Evolutionary conservation across 2,888 invertebrate genomes (phyloP).

Genomic region (Macrosiphum euphorbiae): DNA sequence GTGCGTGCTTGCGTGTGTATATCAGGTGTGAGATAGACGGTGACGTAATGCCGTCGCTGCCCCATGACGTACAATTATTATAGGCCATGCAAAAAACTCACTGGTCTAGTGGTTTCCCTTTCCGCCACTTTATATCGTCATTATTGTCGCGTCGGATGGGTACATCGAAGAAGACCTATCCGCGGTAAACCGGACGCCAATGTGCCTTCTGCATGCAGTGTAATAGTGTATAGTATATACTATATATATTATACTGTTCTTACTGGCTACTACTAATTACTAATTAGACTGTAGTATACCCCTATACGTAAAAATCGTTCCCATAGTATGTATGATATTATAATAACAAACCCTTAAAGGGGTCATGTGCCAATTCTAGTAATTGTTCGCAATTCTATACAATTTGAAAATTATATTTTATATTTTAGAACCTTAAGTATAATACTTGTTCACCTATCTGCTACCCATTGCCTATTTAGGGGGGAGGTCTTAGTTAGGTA

Average conservation of each 20-base stretch:
- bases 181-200: background rate
- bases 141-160: background rate
- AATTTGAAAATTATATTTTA: conserved; percentile 2
- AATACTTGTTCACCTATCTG: too few species aligned
- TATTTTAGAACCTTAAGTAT: background rate
- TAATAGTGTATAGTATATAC: background rate
- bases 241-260: background rate
- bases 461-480: too few species aligned
- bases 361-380: background rate
- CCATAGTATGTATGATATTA: background rate
- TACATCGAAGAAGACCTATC: conserved; percentile 41
- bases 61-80: background rate
- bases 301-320: background rate
- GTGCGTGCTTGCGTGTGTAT: background rate
- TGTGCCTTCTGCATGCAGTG: background rate
- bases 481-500: too few species aligned
- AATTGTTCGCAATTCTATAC: background rate
- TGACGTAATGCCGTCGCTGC: conserved; percentile 42
- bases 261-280: background rate
- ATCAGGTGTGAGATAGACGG: conserved; percentile 48
- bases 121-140: background rate
- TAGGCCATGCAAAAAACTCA: background rate
- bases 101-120: conserved; percentile 22
- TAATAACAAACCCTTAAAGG: background rate
- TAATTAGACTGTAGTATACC: background rate